phyloP scores from a whole-genome alignment of 1,140 invertebrate species.

The Papilio polyxenes region DNA sequence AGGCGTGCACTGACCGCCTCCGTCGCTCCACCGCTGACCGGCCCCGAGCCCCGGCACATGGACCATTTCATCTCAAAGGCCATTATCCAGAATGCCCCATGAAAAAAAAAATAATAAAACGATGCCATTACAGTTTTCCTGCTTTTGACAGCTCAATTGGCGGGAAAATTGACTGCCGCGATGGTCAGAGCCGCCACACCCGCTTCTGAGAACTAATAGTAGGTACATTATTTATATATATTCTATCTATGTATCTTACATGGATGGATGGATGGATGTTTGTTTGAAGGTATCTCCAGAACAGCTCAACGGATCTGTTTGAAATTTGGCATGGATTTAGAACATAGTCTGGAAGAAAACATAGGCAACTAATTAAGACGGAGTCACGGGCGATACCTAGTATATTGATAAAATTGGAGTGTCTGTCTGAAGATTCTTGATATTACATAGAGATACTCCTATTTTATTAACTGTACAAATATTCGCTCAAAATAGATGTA shows the following conservation, averaged over 20 bases:
- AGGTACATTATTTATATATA: too few species aligned
- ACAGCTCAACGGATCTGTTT: too few species aligned
- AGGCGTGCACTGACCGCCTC: neutral
- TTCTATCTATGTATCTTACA: too few species aligned
- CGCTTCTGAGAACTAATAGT: neutral
- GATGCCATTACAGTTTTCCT: neutral
- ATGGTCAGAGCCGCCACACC: neutral
- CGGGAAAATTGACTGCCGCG: neutral
- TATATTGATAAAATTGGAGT: too few species aligned
- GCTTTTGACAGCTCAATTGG: conserved; percentile 1
- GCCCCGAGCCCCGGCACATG: neutral
- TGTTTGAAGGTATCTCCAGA: too few species aligned
- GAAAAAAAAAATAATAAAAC: neutral
- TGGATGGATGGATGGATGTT: too few species aligned
- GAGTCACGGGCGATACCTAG: too few species aligned
- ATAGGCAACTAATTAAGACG: too few species aligned
- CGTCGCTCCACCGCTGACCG: neutral
- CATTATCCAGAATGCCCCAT: neutral
- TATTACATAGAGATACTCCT: too few species aligned
- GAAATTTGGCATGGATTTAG: too few species aligned
- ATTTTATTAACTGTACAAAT: neutral
- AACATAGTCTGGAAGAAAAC: too few species aligned
- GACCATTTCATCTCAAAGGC: neutral
- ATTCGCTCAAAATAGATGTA: neutral
- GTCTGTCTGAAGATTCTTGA: too few species aligned